phyloP scores from a whole-genome alignment of 2,888 invertebrate genomes.

The Cancer borealis region DNA sequence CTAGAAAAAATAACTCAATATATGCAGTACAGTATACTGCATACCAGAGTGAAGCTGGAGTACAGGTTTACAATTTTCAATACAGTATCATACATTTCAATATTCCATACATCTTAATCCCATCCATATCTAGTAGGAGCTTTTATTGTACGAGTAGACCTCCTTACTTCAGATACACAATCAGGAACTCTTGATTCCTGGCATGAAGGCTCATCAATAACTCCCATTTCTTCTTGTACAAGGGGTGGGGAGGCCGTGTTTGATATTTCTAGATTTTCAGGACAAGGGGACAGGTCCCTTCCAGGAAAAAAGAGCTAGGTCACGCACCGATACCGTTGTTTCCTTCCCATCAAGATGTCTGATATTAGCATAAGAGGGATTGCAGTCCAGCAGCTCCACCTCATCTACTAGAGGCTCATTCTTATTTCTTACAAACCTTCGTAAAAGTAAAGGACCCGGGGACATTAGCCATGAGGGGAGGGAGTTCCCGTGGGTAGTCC shows the following conservation, averaged over 20 bases:
- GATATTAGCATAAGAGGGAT: conserved; percentile 29
- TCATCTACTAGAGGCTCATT: conserved; percentile 14
- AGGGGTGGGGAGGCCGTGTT: too few species aligned
- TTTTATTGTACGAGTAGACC: not conserved
- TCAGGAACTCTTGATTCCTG: too few species aligned
- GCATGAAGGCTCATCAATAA: too few species aligned
- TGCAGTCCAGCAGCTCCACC: not conserved
- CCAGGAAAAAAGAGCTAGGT: too few species aligned
- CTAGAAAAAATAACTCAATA: too few species aligned
- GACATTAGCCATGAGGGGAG: conserved; percentile 13
- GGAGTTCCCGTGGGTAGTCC: not conserved
- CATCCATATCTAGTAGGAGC: not conserved
- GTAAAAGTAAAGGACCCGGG: conserved; percentile 20
- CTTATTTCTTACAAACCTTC: not conserved
- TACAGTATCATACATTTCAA: too few species aligned
- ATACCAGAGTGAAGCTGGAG: too few species aligned
- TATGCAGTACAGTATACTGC: too few species aligned
- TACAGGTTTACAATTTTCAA: too few species aligned
- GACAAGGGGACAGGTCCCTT: too few species aligned
- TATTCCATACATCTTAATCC: too few species aligned
- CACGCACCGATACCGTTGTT: conserved; percentile 22
- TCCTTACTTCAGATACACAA: not conserved
- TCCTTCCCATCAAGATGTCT: conserved; percentile 42
- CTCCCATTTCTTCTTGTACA: not conserved
- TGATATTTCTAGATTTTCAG: not conserved